These are phyloP conservation scores for Hylia prasina DNA, from an alignment of 2,113 vertebrate species.

Conservation along the genomic window DNA sequence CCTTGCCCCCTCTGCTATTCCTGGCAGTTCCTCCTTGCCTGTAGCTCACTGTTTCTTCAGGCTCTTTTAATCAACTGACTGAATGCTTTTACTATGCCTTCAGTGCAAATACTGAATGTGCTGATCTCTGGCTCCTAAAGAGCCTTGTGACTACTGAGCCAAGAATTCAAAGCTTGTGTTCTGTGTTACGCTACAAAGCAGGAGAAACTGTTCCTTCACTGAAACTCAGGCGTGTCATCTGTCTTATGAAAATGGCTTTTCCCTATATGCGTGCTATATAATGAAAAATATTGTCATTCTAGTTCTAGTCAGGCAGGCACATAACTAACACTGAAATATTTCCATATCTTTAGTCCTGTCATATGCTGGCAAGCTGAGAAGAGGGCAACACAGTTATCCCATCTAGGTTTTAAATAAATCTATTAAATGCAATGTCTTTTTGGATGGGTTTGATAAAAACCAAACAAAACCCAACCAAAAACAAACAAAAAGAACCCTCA, in stretches of 20 bases:
- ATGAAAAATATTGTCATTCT: background rate
- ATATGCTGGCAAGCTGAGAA: background rate
- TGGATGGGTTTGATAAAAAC: background rate
- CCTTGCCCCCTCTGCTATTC: background rate
- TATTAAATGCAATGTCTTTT: background rate
- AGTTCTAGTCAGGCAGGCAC: background rate
- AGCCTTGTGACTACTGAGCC: background rate
- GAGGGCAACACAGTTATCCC: background rate
- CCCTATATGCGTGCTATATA: background rate
- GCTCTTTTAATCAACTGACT: background rate
- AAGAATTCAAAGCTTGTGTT: background rate
- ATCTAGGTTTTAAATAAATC: background rate
- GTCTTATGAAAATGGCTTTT: background rate
- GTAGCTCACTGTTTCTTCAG: background rate
- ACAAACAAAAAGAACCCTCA: too few relatives aligned
- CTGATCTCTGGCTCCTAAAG: background rate
- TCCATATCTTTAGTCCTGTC: background rate
- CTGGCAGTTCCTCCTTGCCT: background rate
- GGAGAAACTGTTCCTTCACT: background rate
- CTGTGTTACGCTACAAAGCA: background rate
- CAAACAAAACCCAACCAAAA: background rate
- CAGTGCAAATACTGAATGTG: background rate
- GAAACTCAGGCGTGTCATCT: background rate
- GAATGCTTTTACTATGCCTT: background rate
- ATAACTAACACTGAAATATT: background rate